phyloP scores from a whole-genome alignment of 2,113 vertebrate species.

The Xenotilapia flavipinnis region DNA sequence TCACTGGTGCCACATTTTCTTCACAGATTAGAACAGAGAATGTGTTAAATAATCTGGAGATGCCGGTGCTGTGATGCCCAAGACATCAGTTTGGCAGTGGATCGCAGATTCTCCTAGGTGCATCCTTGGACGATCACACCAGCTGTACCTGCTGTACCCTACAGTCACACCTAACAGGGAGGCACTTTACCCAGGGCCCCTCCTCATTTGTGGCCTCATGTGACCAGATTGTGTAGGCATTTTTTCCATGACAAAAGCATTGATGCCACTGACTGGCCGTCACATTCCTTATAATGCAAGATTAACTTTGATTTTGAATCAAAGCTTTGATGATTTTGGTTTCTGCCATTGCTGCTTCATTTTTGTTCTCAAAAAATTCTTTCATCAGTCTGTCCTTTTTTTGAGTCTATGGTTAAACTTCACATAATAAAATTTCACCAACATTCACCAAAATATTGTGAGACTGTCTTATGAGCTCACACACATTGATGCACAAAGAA shows the following conservation, averaged over 20 bases:
- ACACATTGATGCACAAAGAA: not conserved
- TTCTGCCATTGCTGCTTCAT: not conserved
- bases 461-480: no score
- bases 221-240: not conserved
- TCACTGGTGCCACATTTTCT: not conserved
- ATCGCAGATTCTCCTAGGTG: not conserved
- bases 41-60: not conserved
- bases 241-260: not conserved
- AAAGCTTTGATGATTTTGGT: not conserved
- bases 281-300: not conserved
- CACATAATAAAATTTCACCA: not conserved
- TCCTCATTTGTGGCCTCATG: not conserved
- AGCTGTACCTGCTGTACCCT: not conserved
- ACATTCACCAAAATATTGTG: not conserved
- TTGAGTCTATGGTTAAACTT: not conserved
- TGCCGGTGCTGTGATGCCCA: not conserved
- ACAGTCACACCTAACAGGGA: not conserved
- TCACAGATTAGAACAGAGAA: not conserved
- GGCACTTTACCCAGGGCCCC: not conserved
- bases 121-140: not conserved
- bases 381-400: not conserved
- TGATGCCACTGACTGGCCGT: not conserved
- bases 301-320: not conserved
- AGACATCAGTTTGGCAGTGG: not conserved
- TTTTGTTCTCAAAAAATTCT: not conserved